Percentiles rank a stretch among this genome's conserved stretches.
Conservation (phyloP, 2,888 invertebrate species). For the Thymelicus acteon region DNA sequence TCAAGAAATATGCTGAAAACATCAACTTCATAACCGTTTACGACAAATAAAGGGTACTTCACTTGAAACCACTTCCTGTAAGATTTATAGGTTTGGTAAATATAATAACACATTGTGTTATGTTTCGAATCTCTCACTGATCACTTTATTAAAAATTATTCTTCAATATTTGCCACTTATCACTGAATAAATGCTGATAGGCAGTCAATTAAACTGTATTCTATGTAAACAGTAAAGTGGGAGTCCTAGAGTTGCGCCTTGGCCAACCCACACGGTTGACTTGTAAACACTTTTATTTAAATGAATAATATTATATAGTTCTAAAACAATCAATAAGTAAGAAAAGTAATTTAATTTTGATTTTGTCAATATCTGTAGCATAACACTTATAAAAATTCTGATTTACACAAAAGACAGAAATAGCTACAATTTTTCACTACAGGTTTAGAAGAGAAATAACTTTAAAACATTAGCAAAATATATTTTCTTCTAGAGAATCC, state of each 20-base stretch:
- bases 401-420: neutral
- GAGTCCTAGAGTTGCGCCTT: neutral
- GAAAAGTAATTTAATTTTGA: neutral
- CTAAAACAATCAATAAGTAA: neutral
- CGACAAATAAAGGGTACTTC: neutral
- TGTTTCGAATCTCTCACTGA: neutral
- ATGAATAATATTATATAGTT: neutral
- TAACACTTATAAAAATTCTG: neutral
- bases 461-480: slow-evolving; percentile 15
- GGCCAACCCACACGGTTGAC: neutral
- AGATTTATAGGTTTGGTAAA: neutral
- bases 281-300: neutral
- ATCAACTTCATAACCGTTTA: too few relatives aligned
- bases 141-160: neutral
- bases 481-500: slow-evolving; percentile 27
- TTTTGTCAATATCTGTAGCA: neutral
- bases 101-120: neutral
- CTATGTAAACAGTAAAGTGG: neutral
- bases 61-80: neutral
- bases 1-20: too few relatives aligned
- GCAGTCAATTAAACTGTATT: neutral
- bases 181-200: neutral
- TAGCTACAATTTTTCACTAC: neutral
- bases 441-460: neutral
- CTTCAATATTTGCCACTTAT: neutral